These are phyloP conservation scores for Augochlorella aurata DNA, from an alignment of 2,888 invertebrate genomes.

Conservation along the genomic window DNA sequence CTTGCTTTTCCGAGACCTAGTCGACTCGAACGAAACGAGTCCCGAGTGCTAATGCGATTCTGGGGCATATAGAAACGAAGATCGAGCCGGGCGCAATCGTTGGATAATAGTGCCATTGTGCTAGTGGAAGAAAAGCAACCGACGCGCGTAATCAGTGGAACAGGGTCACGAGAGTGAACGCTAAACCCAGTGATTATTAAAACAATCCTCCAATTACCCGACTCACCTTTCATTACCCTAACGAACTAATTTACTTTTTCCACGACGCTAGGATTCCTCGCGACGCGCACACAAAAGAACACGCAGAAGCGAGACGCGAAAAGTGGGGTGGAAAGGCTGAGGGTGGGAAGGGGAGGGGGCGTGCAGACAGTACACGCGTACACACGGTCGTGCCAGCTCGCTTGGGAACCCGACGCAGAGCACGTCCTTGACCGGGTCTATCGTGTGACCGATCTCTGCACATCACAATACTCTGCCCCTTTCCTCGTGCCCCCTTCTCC, in stretches of 20 bases:
- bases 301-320: conserved; percentile 12
- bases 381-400: conserved; percentile 58
- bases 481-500: conserved; percentile 62
- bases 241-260: conserved; percentile 52
- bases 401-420: conserved; percentile 78
- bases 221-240: conserved; percentile 41
- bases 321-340: conserved; percentile 10
- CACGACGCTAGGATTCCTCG: conserved; percentile 19
- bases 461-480: conserved; percentile 78
- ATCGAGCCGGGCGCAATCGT: background rate
- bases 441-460: conserved; percentile 81
- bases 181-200: conserved; percentile 37
- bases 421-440: conserved; percentile 81
- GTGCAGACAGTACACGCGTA: conserved; percentile 45
- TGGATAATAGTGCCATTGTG: conserved; percentile 18
- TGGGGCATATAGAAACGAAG: background rate
- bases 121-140: background rate
- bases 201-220: conserved; percentile 46
- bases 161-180: conserved; percentile 43
- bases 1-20: background rate
- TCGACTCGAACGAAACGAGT: background rate
- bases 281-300: conserved; percentile 9
- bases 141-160: conserved; percentile 18
- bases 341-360: conserved; percentile 15
- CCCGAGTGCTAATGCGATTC: too few species aligned